phyloP scores from a whole-genome alignment of 2,797 vertebrate species.

The Sebastes taczanowskii region DNA sequence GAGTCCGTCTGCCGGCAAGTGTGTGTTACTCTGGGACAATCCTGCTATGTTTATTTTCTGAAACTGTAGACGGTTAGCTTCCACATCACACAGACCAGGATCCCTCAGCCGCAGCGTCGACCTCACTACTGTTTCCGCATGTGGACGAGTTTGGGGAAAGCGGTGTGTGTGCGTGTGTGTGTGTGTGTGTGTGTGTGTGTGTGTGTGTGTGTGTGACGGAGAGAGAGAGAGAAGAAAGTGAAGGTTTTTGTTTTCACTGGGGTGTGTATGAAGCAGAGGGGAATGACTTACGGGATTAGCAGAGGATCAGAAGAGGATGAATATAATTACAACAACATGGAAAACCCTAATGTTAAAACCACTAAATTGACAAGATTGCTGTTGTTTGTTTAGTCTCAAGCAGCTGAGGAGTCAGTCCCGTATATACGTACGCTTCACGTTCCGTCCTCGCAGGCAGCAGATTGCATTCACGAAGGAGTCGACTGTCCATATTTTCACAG shows the following conservation, averaged over 20 bases:
- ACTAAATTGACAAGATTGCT: constrained; percentile 51
- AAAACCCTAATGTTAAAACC: constrained; percentile 56
- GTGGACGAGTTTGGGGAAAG: constrained; percentile 53
- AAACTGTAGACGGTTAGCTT: constrained; percentile 77
- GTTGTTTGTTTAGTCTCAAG: constrained; percentile 72
- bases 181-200: constrained; percentile 20
- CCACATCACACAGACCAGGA: constrained; percentile 75
- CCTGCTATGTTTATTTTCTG: constrained; percentile 81
- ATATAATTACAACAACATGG: constrained; percentile 71
- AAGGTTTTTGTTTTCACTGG: constrained; percentile 54
- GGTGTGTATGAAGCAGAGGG: constrained; percentile 28
- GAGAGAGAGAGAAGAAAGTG: constrained; percentile 4
- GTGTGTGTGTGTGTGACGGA: neutral
- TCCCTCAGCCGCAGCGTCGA: constrained; percentile 56
- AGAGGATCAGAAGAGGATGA: constrained; percentile 63
- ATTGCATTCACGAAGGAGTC: constrained; percentile 13
- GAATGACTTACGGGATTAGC: constrained; percentile 60
- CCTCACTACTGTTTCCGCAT: constrained; percentile 71
- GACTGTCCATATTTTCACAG: neutral
- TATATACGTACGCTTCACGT: neutral
- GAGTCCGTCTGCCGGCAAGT: constrained; percentile 75
- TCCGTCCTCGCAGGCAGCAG: constrained; percentile 10
- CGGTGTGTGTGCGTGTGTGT: constrained; percentile 14
- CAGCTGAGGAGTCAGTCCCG: constrained; percentile 43
- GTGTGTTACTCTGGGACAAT: constrained; percentile 78